Evolutionary conservation across 2,888 invertebrate genomes (phyloP).

Genomic region (Chrysolina haemoptera): DNA sequence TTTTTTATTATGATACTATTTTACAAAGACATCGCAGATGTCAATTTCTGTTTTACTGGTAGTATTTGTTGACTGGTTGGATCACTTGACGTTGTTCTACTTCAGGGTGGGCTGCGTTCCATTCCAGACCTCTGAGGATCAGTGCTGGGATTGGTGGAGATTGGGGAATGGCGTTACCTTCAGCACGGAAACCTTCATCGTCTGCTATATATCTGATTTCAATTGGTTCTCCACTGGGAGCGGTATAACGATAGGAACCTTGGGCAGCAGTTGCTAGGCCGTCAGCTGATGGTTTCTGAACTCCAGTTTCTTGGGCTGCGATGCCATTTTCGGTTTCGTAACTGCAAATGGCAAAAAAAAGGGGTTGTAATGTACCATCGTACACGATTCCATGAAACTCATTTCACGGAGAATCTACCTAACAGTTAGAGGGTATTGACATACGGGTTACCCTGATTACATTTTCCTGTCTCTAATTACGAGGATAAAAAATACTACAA

Average conservation of each 20-base stretch:
- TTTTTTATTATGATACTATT: background rate
- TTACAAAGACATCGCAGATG: background rate
- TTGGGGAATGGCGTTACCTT: conserved; percentile 55
- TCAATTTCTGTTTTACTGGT: background rate
- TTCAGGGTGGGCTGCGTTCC: conserved; percentile 70
- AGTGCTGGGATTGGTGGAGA: conserved; percentile 64
- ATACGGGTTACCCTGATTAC: no score
- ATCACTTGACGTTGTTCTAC: background rate
- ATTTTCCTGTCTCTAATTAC: no score
- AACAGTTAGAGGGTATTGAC: no score
- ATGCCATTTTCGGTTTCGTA: conserved; percentile 77
- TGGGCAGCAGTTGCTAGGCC: conserved; percentile 67
- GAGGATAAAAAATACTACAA: no score
- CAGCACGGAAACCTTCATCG: conserved; percentile 61
- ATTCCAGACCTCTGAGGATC: conserved; percentile 74
- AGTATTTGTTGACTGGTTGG: background rate
- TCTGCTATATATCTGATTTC: conserved; percentile 58
- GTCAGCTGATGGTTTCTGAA: conserved; percentile 61
- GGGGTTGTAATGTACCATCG: no score
- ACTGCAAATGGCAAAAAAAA: conserved; percentile 63
- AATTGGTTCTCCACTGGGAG: conserved; percentile 57
- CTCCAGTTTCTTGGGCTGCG: conserved; percentile 73
- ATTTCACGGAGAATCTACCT: no score
- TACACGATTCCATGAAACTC: no score
- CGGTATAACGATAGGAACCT: conserved; percentile 68